These are phyloP conservation scores for Phoenicopterus ruber DNA, from an alignment of 2,113 vertebrate genomes.

Conservation along the genomic window DNA sequence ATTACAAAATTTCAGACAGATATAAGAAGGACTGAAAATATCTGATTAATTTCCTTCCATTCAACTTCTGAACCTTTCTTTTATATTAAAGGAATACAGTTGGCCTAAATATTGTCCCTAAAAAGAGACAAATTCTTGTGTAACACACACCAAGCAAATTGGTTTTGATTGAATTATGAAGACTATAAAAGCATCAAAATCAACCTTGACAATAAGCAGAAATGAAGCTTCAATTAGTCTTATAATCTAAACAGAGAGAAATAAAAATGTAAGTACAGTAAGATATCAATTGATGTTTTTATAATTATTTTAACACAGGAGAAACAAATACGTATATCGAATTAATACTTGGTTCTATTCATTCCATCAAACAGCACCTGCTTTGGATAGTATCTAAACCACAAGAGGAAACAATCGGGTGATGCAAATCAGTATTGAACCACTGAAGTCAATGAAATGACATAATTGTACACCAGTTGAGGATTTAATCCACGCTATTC, in stretches of 20 bases:
- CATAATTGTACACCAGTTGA: not conserved
- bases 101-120: not conserved
- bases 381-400: not conserved
- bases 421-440: not conserved
- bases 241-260: not conserved
- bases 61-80: not conserved
- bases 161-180: not conserved
- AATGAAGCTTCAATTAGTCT: not conserved
- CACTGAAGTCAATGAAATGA: not conserved
- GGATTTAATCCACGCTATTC: not conserved
- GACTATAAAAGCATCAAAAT: not conserved
- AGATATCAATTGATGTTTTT: not conserved
- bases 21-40: not conserved
- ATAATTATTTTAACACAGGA: not conserved
- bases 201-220: not conserved
- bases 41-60: not conserved
- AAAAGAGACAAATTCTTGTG: not conserved
- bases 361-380: not conserved
- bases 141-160: not conserved
- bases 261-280: not conserved
- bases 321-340: not conserved
- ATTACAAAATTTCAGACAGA: not conserved
- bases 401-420: not conserved
- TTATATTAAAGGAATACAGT: not conserved
- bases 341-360: not conserved